Percentiles rank a stretch among this genome's conserved stretches.
phyloP scores from a whole-genome alignment of 2,888 invertebrate genomes.

The Tineola bisselliella region DNA sequence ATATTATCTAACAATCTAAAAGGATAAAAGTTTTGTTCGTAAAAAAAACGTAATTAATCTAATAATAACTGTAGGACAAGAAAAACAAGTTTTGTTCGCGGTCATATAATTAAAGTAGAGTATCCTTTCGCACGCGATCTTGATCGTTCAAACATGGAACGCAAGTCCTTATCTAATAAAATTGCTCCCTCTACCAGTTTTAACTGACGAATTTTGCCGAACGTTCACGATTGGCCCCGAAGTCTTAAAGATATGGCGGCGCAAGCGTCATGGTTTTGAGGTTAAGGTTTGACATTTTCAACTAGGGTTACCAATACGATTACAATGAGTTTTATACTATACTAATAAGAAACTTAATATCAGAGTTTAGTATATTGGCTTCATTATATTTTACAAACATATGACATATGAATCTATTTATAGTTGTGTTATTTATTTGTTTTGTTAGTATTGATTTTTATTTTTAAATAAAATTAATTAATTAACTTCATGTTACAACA shows the following conservation, averaged over 20 bases:
- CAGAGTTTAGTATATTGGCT: too few species aligned
- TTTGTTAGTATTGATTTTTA: too few species aligned
- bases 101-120: slow-evolving; percentile 10
- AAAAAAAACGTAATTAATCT: not conserved
- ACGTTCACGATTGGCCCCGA: slow-evolving; percentile 14
- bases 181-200: slow-evolving; percentile 23
- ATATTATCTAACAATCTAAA: not conserved
- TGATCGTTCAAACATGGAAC: slow-evolving; percentile 36
- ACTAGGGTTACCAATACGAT: slow-evolving; percentile 13
- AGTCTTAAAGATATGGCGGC: slow-evolving; percentile 44
- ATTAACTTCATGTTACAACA: too few species aligned
- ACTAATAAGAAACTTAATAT: too few species aligned
- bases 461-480: too few species aligned
- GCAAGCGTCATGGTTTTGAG: slow-evolving; percentile 59
- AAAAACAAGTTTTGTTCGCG: not conserved
- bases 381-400: too few species aligned
- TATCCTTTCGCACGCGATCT: slow-evolving; percentile 4
- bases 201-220: slow-evolving; percentile 24
- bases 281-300: slow-evolving; percentile 66
- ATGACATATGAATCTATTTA: too few species aligned
- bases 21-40: not conserved
- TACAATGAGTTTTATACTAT: too few species aligned
- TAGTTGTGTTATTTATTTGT: too few species aligned
- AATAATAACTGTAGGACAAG: not conserved
- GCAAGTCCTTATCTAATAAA: slow-evolving; percentile 48